Percentiles rank a stretch among this genome's conserved stretches.
These are phyloP conservation scores for Dusona sp. DNA, from an alignment of 2,888 invertebrate genomes.

Conservation along the genomic window DNA sequence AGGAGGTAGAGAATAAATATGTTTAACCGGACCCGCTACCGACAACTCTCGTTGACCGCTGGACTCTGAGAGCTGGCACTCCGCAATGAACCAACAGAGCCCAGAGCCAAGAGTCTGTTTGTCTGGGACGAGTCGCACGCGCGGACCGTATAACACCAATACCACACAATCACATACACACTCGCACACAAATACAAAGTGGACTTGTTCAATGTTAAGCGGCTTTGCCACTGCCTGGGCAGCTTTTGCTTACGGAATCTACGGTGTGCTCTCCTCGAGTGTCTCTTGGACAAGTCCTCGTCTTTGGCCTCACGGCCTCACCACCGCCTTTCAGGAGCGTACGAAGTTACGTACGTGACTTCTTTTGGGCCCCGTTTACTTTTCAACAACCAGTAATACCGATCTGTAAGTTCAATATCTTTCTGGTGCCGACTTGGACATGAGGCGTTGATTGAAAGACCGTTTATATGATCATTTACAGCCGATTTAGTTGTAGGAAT, in stretches of 20 bases:
- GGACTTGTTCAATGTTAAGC: conserved; percentile 49
- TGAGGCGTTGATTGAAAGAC: not conserved
- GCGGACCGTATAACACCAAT: conserved; percentile 55
- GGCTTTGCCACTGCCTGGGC: conserved; percentile 52
- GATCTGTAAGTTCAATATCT: not conserved
- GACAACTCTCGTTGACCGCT: conserved; percentile 75
- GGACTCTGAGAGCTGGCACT: conserved; percentile 73
- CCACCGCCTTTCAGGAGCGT: conserved; percentile 82
- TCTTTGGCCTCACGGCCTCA: conserved; percentile 76
- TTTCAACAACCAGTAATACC: not conserved
- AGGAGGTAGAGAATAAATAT: conserved; percentile 58
- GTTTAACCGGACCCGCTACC: conserved; percentile 77
- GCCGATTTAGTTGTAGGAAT: not conserved
- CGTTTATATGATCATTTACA: not conserved
- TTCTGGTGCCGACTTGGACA: not conserved
- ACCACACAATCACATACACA: conserved; percentile 32
- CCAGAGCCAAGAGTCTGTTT: conserved; percentile 76
- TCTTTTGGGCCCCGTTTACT: conserved; percentile 28
- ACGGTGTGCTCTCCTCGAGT: conserved; percentile 63
- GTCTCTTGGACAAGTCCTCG: conserved; percentile 73
- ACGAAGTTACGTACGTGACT: conserved; percentile 56
- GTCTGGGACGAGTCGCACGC: conserved; percentile 61
- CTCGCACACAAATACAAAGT: conserved; percentile 29
- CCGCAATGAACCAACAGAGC: conserved; percentile 79
- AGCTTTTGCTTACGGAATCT: conserved; percentile 59